phyloP scores from a whole-genome alignment of 1,140 invertebrate species.

The Diprion similis region DNA sequence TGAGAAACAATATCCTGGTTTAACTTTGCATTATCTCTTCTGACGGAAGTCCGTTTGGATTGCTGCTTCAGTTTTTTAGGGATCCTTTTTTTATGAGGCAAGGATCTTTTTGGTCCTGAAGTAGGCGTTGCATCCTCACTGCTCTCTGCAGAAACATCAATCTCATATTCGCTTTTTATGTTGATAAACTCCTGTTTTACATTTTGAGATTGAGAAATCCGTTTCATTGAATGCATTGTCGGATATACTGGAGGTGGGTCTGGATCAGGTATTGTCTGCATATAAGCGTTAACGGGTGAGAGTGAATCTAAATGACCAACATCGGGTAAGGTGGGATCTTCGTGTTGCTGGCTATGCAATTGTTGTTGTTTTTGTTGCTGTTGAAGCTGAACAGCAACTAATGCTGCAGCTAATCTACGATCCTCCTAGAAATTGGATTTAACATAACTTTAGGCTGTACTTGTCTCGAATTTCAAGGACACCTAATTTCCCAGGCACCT shows the following conservation, averaged over 20 bases:
- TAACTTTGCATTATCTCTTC: conserved; percentile 37
- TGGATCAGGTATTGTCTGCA: conserved; percentile 51
- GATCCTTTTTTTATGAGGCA: conserved; percentile 67
- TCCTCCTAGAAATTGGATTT: conserved; percentile 53
- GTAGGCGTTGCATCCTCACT: conserved; percentile 49
- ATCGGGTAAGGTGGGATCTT: conserved; percentile 47
- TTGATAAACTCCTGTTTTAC: conserved; percentile 57
- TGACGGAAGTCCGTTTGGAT: conserved; percentile 41
- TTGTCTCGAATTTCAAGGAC: no score
- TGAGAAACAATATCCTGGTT: conserved; percentile 30
- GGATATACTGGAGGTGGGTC: conserved; percentile 45
- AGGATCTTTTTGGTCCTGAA: conserved; percentile 55
- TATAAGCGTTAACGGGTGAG: conserved; percentile 52
- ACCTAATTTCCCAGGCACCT: no score
- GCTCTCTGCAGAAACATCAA: conserved; percentile 51
- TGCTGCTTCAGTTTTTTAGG: conserved; percentile 63
- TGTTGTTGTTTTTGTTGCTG: conserved; percentile 60
- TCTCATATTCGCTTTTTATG: conserved; percentile 55
- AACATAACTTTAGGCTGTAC: no score
- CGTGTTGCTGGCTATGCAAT: conserved; percentile 45
- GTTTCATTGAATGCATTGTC: conserved; percentile 47
- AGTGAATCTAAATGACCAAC: conserved; percentile 52
- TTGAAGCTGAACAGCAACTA: conserved; percentile 63
- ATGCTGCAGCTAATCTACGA: conserved; percentile 60
- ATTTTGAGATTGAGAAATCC: conserved; percentile 43